Evolutionary conservation across 2,888 invertebrate genomes (phyloP).

Genomic region (Rhamnusium bicolor): DNA sequence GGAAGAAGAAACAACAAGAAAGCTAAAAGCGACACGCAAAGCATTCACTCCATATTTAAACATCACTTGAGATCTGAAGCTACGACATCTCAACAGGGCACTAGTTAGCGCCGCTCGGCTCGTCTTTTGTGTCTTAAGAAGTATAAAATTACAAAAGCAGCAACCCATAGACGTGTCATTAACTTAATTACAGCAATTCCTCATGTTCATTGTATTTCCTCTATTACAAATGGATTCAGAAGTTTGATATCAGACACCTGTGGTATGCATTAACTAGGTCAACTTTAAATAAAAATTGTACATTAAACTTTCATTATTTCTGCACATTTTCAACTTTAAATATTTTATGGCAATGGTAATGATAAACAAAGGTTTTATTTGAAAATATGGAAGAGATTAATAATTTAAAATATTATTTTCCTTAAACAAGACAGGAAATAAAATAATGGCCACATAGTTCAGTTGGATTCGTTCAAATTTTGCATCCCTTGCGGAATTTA

Average conservation of each 20-base stretch:
- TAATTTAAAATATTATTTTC: no score
- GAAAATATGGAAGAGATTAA: no score
- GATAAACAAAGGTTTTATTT: no score
- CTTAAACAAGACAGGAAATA: no score
- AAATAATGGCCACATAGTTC: no score
- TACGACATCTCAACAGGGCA: background rate
- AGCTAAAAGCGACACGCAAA: background rate
- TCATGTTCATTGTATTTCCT: conserved; percentile 6
- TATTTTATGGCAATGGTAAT: no score
- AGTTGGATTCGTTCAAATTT: no score
- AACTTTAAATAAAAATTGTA: background rate
- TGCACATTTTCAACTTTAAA: conserved; percentile 3
- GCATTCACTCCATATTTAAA: background rate
- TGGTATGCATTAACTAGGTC: conserved; percentile 6
- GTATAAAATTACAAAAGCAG: conserved; percentile 11
- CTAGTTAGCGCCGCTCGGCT: background rate
- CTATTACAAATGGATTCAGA: background rate
- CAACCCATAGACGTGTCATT: background rate
- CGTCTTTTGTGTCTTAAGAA: conserved; percentile 12
- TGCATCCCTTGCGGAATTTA: no score
- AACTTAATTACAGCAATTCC: background rate
- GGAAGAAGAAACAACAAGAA: background rate
- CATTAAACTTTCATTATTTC: conserved; percentile 2
- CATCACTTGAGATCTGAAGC: background rate
- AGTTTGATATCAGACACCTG: conserved; percentile 22